Conservation (phyloP, 1,140 invertebrate species). For the Alviniconcha marisindica region DNA sequence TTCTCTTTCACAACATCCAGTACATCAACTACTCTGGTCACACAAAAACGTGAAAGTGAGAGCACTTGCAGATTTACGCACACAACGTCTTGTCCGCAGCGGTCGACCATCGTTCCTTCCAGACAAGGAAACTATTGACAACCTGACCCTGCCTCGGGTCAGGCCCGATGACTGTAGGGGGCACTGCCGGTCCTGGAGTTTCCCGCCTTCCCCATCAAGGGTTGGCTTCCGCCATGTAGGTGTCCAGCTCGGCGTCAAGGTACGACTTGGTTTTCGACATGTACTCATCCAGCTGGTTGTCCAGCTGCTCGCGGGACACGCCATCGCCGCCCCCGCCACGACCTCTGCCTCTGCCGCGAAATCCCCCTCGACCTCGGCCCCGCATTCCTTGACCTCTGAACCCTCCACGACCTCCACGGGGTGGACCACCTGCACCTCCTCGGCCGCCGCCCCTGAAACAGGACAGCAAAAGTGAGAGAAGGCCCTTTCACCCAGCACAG, state of each 20-base stretch:
- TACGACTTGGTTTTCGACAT: slow-evolving; percentile 80
- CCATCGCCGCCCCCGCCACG: slow-evolving; percentile 38
- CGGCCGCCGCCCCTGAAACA: neutral
- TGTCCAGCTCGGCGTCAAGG: slow-evolving; percentile 76
- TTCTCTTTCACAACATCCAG: too few relatives aligned
- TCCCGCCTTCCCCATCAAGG: slow-evolving; percentile 35
- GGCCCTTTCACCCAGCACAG: too few relatives aligned
- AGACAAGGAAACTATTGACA: too few relatives aligned
- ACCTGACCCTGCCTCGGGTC: too few relatives aligned
- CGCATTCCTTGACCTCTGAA: slow-evolving; percentile 43
- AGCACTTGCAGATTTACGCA: too few relatives aligned
- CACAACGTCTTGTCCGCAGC: too few relatives aligned
- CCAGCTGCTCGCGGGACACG: slow-evolving; percentile 78
- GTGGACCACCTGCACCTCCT: neutral
- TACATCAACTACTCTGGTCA: too few relatives aligned
- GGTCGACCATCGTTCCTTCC: too few relatives aligned
- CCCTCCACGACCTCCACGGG: slow-evolving; percentile 47
- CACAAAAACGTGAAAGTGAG: too few relatives aligned
- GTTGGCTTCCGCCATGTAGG: slow-evolving; percentile 69
- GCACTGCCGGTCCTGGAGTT: too few relatives aligned
- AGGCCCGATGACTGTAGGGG: too few relatives aligned
- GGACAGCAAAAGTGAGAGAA: neutral
- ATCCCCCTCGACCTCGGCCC: slow-evolving; percentile 34
- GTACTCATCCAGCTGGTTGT: slow-evolving; percentile 81
- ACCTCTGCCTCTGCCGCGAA: slow-evolving; percentile 53